phyloP scores from a whole-genome alignment of 2,888 invertebrate genomes.

The Sphaeridia pumilis region DNA sequence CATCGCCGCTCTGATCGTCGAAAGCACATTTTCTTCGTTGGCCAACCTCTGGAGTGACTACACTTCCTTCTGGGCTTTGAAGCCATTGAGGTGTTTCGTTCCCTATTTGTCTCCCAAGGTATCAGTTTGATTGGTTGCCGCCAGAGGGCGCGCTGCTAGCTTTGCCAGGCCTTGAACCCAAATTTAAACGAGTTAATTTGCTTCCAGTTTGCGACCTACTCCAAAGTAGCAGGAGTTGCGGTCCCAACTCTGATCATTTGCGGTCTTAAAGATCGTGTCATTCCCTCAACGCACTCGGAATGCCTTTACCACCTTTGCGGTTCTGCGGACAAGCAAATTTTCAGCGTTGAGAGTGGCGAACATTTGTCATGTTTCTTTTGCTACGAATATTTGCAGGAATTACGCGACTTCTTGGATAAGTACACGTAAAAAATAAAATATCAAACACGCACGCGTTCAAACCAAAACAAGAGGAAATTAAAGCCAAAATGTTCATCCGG shows the following conservation, averaged over 20 bases:
- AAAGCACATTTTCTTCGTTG: slow-evolving; percentile 12
- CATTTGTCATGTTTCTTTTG: neutral
- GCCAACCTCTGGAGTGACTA: neutral
- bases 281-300: slow-evolving; percentile 1
- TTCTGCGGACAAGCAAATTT: neutral
- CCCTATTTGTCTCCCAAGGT: no score
- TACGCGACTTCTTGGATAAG: neutral
- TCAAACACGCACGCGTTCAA: no score
- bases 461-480: no score
- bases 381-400: neutral
- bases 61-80: neutral
- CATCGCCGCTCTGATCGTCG: slow-evolving; percentile 5
- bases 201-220: neutral
- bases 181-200: no score
- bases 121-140: no score
- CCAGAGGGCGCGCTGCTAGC: no score
- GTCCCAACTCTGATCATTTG: slow-evolving; percentile 6
- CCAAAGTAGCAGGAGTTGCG: neutral
- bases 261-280: slow-evolving; percentile 7
- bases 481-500: no score
- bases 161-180: no score
- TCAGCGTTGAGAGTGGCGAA: neutral
- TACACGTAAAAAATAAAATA: no score
- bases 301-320: neutral
- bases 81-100: no score